A percentile compares a stretch with the other conserved stretches of the same genome.
Evolutionary conservation across 2,797 vertebrate genomes (phyloP).

Genomic region (Eulemur mongoz): DNA sequence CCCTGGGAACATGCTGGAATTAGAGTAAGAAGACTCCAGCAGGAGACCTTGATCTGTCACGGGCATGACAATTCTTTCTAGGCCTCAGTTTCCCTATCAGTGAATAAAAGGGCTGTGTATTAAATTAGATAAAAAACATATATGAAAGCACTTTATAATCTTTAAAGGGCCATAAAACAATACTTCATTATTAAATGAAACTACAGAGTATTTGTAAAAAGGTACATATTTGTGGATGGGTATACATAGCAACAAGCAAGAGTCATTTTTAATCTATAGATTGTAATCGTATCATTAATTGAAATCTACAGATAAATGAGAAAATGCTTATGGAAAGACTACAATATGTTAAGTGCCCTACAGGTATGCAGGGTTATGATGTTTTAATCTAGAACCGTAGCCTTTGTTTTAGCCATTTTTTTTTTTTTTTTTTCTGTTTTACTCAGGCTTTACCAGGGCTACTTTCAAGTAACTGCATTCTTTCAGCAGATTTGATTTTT

Average conservation of each 20-base stretch:
- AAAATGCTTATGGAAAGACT: conserved; percentile 8
- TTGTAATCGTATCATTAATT: background rate
- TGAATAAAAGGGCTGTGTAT: background rate
- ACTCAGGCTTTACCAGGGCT: background rate
- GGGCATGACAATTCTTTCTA: conserved; percentile 5
- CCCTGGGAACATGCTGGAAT: background rate
- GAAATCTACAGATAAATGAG: conserved; percentile 43
- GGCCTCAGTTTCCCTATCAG: conserved; percentile 35
- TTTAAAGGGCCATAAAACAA: background rate
- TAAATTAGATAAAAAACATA: background rate
- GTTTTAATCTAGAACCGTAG: background rate
- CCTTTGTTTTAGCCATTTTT: background rate
- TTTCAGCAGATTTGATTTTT: conserved; percentile 46
- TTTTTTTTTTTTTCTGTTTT: background rate
- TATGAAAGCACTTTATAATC: background rate
- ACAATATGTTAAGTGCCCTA: background rate
- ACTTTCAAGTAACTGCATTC: conserved; percentile 47
- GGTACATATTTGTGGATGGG: background rate
- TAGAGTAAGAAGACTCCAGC: background rate
- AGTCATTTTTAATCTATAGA: conserved; percentile 4
- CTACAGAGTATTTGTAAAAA: conserved; percentile 4
- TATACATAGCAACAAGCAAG: background rate
- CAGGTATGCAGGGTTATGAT: background rate
- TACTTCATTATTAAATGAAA: background rate
- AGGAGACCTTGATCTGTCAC: conserved; percentile 9